Base-by-base conservation (phyloP, 2,113 vertebrate species). In the Antechinus flavipes region DNA sequence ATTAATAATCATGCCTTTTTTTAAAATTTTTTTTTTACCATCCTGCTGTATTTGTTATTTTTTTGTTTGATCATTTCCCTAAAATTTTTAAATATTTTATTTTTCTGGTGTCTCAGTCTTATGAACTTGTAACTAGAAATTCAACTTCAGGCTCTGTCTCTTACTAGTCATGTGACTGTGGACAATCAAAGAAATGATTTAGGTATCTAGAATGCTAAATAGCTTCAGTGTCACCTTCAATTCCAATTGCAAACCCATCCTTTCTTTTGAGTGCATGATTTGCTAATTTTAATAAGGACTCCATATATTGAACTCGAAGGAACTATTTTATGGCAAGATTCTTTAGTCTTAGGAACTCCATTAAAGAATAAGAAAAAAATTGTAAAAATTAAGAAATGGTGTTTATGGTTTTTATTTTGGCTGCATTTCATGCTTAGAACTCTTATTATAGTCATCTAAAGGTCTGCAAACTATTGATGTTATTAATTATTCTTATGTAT, bases 401-500 rank as follows among this genome's bases (percentile, higher is more conserved):
- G 35, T 5, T n/a, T 23, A 19, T 84, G 68, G 19, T 8, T 23
- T 84, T 7, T 84, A 42, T 23, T 84, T 42, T 7, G 22, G 16
- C 68, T 84, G 68, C n/a, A 84, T 23, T 42, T n/a, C 30, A 16
- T 35, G 27, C 16, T 23, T 84, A 42, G 35, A n/a, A 84, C n/a
- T 19, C 6, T 42, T 84, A 19, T 76, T 19, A 84, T 2, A 42
- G n/a, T 42, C n/a, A 23, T 84, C n/a, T 19, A 42, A 23, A 84
- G 16, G 0, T n/a, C 68, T 42, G 19, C 19, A 84, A 22, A 84
- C 6, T 22, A 84, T 16, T 7, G 46, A 91, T 24, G 92, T 91
- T 61, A 92, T 91, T 90, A 84, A 54, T 47, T 35, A 56, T 93
- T 93, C 89, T 94, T 94, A 47, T 16, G 94, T 94, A 91, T 92